These are phyloP conservation scores for Muscidifurax raptorellus DNA, from an alignment of 1,140 invertebrate genomes.

Conservation along the genomic window DNA sequence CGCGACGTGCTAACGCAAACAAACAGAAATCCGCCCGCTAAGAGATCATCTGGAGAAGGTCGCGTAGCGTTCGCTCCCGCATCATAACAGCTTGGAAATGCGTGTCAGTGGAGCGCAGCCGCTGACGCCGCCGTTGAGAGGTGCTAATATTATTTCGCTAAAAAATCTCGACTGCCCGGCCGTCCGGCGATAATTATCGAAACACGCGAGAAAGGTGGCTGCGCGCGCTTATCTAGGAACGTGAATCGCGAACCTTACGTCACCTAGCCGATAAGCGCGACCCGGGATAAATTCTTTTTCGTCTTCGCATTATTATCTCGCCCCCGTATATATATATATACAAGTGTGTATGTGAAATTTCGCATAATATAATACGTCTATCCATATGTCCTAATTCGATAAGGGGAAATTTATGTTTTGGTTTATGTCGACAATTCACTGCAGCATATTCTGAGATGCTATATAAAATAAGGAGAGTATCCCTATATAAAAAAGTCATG, in stretches of 20 bases:
- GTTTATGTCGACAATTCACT: neutral
- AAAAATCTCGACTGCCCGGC: neutral
- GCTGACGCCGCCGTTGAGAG: neutral
- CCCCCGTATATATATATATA: neutral
- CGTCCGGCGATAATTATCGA: constrained; percentile 45
- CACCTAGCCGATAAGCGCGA: neutral
- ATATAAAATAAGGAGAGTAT: no score
- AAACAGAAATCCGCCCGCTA: neutral
- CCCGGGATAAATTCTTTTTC: neutral
- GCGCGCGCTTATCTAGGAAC: constrained; percentile 25
- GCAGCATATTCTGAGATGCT: no score
- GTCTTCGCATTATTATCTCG: constrained; percentile 19
- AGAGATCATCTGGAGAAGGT: neutral
- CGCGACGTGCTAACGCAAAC: neutral
- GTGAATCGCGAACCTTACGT: constrained; percentile 41
- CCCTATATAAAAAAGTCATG: no score
- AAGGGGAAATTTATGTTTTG: constrained; percentile 44
- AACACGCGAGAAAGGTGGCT: neutral
- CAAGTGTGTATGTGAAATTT: neutral
- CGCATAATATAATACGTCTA: constrained; percentile 3
- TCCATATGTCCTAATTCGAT: constrained; percentile 24
- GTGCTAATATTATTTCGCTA: constrained; percentile 18
- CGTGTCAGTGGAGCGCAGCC: constrained; percentile 44
- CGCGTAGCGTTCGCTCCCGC: neutral
- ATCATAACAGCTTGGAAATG: constrained; percentile 12